These are phyloP conservation scores for Platypus cylindrus DNA, from an alignment of 2,888 invertebrate genomes.

Conservation along the genomic window DNA sequence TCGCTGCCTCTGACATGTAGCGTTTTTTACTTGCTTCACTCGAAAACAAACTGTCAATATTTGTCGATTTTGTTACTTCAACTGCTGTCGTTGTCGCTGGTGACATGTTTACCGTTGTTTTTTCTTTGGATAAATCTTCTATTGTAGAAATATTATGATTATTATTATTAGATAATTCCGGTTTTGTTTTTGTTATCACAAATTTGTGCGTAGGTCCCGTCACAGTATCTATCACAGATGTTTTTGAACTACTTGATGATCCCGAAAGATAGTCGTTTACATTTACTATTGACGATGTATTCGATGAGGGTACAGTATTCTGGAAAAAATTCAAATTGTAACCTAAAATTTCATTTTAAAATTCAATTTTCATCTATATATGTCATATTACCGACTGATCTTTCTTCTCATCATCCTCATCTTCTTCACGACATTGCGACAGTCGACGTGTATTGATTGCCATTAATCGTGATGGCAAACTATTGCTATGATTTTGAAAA, in stretches of 20 bases:
- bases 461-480: conserved; percentile 49
- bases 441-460: conserved; percentile 48
- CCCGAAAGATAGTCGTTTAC: conserved; percentile 35
- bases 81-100: neutral
- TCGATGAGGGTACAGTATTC: conserved; percentile 25
- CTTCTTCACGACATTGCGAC: conserved; percentile 75
- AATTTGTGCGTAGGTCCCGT: conserved; percentile 42
- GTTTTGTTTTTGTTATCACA: conserved; percentile 39
- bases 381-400: conserved; percentile 12
- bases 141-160: neutral
- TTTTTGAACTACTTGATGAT: conserved; percentile 32
- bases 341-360: neutral
- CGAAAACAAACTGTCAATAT: conserved; percentile 1
- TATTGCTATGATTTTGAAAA: conserved; percentile 60
- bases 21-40: conserved; percentile 32
- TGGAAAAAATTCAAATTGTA: conserved; percentile 8
- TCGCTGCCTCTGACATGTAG: conserved; percentile 33
- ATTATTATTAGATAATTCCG: conserved; percentile 21
- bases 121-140: too few relatives aligned
- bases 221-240: conserved; percentile 34
- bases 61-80: neutral
- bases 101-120: too few relatives aligned
- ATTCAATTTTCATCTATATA: neutral
- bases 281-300: conserved; percentile 30
- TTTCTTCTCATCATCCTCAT: conserved; percentile 53